Base-by-base conservation (phyloP, 2,797 vertebrate genomes). In the Gobionotothen gibberifrons region DNA sequence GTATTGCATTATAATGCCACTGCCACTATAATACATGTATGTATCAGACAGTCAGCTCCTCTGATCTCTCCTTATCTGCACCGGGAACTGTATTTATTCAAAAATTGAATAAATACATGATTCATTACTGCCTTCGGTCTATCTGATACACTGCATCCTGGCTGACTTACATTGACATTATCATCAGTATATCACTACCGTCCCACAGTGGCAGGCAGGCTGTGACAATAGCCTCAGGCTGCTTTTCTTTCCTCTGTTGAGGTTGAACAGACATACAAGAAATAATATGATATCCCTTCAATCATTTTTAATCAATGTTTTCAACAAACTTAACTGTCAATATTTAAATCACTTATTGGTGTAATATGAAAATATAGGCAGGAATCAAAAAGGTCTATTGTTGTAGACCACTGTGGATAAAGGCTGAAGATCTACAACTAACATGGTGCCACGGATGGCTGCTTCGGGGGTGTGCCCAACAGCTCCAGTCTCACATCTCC, bases 161-260 rank as follows among this genome's bases (percentile, higher is more conserved):
- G 3, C 68, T 83, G 81, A 85, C 85, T 84, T 82, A 82, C 71
- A 70, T 4, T 48, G 56, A 78, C 69, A 71, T 54, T 55, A 67
- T 62, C 72, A 72, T 47, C 68, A 62, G 22, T 40, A 19, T 63
- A 72, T 82, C 73, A 73, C 47, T 66, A 22, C 54, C 7, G 26
- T 42, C 49, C 22, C 3, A 44, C 47, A 53, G 53, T 19, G 36
- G 19, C 59, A 63, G 52, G 52, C 65, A 59, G 47, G 53, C 69
- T 47, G 21, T 5, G 10, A 79, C 78, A 70, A 21, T 36, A 47
- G 15, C 78, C 57, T 58, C 17, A 48, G 74, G 74, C 56, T 32
- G 22, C 56, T n/a, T 46, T 40, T 3, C 64, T 59, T 72, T 26
- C 72, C 62, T 51, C 60, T 47, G 56, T n/a, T 73, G 61, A 81